Percentiles rank a stretch among this genome's conserved stretches.
Conservation (phyloP, 2,113 vertebrate genomes). For the Cyprinodon tularosa region DNA sequence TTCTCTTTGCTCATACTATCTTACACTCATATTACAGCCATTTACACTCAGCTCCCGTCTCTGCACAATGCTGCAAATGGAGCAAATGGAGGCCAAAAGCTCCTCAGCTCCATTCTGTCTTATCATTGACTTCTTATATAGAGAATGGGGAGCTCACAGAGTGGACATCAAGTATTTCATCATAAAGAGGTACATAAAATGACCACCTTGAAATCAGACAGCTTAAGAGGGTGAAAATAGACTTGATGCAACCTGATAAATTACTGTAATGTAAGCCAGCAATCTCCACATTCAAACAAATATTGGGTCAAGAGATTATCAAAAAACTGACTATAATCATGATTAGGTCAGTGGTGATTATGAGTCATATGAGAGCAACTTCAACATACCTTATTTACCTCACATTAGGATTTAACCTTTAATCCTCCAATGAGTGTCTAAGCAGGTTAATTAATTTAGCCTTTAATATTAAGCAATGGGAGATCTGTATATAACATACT, state of each 20-base stretch:
- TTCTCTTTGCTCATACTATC: background rate
- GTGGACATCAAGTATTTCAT: constrained; percentile 6
- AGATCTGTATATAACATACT: background rate
- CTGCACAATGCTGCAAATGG: background rate
- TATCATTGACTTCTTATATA: background rate
- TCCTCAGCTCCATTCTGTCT: constrained; percentile 9
- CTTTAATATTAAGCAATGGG: background rate
- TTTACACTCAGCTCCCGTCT: constrained; percentile 11
- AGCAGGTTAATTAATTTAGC: background rate
- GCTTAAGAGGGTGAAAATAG: background rate
- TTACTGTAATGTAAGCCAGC: background rate
- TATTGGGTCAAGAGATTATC: background rate
- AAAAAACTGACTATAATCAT: background rate
- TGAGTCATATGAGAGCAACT: background rate
- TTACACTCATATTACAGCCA: constrained; percentile 11
- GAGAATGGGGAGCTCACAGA: background rate
- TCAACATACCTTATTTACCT: background rate
- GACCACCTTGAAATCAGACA: background rate
- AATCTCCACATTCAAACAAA: background rate
- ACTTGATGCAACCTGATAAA: background rate
- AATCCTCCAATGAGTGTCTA: background rate
- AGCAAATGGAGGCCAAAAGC: constrained; percentile 9
- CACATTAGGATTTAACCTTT: background rate
- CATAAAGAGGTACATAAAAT: constrained; percentile 1
- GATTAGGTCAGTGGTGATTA: background rate